Evolutionary conservation across 2,797 vertebrate genomes (phyloP), one percentile per base, ranked within the genome.

Genomic region (Odontamblyopus rebecca): DNA sequence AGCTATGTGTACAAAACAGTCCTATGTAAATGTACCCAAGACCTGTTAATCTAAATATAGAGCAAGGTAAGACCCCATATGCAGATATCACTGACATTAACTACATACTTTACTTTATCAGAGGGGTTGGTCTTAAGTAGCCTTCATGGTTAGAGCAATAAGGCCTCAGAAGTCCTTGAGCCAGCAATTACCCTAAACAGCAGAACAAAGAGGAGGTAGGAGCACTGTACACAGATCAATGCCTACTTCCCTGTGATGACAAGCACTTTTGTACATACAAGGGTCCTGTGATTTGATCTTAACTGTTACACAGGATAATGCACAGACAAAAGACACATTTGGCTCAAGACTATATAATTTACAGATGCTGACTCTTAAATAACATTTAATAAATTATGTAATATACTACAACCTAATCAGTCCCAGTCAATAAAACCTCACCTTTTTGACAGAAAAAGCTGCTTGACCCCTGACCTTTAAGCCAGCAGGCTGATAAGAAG

Each of bases 161-260:
- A 75, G 57, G 77, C 63, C 77, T 72, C 60, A 71, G 66, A 78
- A 86, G 81, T 85, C 74, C 76, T 84, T 85, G 79, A 87, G 85
- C 70, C 70, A 75, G 83, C 85, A 88, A 78, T 84, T 85, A 88
- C 74, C 81, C 74, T 70, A 30, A 82, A 86, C 71, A 68, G 65
- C 70, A 51, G 67, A 48, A 70, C 75, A 78, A 83, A 71, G 70
- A 73, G 69, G 75, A 65, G 35, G 44, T 48, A 48, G 44, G 44
- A 48, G 74, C 80, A 76, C 44, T 30, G 66, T 64, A 74, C 86
- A 81, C 79, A 73, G 84, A 91, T 88, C 85, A 73, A 90, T 88
- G 77, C 61, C 67, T 67, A 1, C 75, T 76, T 80, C 44, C 27
- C 69, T 61, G 66, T 71, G 67, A 78, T 72, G 67, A 77, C 59